Conservation (phyloP, 2,113 vertebrate species). For the Eolophus roseicapilla region DNA sequence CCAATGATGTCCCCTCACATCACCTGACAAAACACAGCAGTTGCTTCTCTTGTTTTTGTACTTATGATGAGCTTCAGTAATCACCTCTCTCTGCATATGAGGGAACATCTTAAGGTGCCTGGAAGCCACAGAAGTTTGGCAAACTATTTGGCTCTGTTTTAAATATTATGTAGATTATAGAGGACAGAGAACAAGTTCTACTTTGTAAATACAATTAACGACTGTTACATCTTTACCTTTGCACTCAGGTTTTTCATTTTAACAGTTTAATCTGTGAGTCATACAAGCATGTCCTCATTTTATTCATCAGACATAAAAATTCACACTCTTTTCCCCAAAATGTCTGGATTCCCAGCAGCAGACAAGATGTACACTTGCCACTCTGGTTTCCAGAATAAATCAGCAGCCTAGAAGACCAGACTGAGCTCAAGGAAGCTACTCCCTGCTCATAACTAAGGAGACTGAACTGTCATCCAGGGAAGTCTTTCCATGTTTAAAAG, state of each 20-base stretch:
- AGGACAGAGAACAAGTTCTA: conserved; percentile 63
- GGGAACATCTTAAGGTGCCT: conserved; percentile 28
- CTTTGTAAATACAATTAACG: conserved; percentile 63
- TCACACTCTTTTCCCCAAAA: neutral
- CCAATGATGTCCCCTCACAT: neutral
- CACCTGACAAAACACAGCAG: neutral
- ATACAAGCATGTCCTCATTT: neutral
- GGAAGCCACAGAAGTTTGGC: conserved; percentile 59
- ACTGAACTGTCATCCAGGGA: neutral
- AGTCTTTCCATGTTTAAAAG: neutral
- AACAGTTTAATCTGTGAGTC: conserved; percentile 8
- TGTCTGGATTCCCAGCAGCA: neutral
- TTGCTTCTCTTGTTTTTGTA: neutral
- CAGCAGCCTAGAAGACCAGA: neutral
- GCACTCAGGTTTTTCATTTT: conserved; percentile 31
- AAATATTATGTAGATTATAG: conserved; percentile 63
- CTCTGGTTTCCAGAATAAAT: neutral
- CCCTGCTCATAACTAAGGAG: neutral
- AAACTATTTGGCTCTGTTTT: conserved; percentile 54
- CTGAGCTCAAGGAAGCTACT: neutral
- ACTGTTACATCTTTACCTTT: conserved; percentile 45
- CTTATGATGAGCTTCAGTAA: neutral
- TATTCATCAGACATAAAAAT: neutral
- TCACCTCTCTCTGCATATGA: neutral
- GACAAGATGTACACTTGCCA: neutral